Base-by-base conservation (phyloP, 2,113 vertebrate species). In the Laterallus jamaicensis region DNA sequence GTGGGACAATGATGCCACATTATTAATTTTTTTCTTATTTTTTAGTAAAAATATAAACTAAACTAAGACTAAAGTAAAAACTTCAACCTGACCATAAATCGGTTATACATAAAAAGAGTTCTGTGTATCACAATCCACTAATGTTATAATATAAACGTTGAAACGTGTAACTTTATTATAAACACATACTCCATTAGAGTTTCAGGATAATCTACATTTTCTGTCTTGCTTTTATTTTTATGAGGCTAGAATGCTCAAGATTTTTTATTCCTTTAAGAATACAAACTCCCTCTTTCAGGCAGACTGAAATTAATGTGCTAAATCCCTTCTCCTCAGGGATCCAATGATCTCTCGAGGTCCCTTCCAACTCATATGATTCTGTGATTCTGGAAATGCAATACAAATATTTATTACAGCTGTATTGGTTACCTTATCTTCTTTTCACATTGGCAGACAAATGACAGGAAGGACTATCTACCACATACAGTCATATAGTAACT, bases 111-210 rank as follows among this genome's bases (percentile, higher is more conserved):
- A 18, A 63, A 90, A 59, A 39, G 71, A 55, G 2, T 50, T 88
- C 11, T 84, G 9, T 3, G 6, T 40, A 40, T 37, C 15, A 60
- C 9, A 60, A 11, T 64, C 47, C 0, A 1, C 4, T 64, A 55
- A 35, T 69, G 10, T 9, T 63, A 6, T 55, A 12, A 49, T 50
- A 88, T 11, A 16, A 60, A 56, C 56, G 10, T 78, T 50, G 74
- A 90, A 74, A 63, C 14, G 3, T 54, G 32, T 64, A 8, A 50
- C 24, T 69, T 22, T 55, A 19, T 32, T 73, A 21, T 37, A 29
- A 28, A 47, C 19, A 82, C 0, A 26, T 21, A 50, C 47, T 58
- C 6, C 24, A 5, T 42, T n/a, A 68, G 5, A 0, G 0, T 24
- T 83, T 83, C n/a, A 81, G 12, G 32, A 31, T 71, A 42, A 29